phyloP scores from a whole-genome alignment of 2,797 vertebrate genomes.

The Typhlichthys subterraneus region DNA sequence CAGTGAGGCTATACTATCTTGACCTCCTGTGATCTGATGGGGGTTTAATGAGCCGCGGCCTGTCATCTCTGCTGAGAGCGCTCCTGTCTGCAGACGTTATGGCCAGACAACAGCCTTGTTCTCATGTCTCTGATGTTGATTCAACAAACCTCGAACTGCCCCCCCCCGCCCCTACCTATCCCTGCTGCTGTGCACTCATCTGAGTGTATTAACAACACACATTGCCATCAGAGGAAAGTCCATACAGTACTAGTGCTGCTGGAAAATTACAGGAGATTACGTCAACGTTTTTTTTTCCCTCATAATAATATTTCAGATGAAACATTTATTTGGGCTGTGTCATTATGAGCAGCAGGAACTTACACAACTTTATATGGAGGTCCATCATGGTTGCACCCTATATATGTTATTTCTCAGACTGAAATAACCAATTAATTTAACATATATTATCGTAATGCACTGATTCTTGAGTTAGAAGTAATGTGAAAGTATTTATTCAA shows the following conservation, averaged over 20 bases:
- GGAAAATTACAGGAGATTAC: background rate
- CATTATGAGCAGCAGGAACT: background rate
- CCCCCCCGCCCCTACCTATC: background rate
- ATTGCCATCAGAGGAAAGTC: constrained; percentile 5
- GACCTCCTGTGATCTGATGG: constrained; percentile 64
- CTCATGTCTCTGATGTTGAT: constrained; percentile 38
- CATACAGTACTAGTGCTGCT: background rate
- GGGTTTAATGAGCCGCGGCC: constrained; percentile 68
- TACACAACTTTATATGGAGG: background rate
- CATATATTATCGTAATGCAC: too few relatives aligned
- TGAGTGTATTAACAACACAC: constrained; percentile 35
- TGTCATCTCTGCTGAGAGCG: constrained; percentile 61
- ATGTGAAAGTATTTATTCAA: too few relatives aligned
- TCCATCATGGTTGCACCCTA: background rate
- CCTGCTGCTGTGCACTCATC: constrained; percentile 23
- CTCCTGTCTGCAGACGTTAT: constrained; percentile 40
- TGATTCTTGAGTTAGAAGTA: too few relatives aligned
- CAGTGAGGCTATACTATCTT: constrained; percentile 50
- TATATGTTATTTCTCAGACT: too few relatives aligned
- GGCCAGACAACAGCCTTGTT: constrained; percentile 26
- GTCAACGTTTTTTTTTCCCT: background rate
- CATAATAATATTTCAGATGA: background rate
- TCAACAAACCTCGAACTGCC: constrained; percentile 20
- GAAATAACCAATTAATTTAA: too few relatives aligned
- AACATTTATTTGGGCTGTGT: background rate